Evolutionary conservation across 2,888 invertebrate genomes (phyloP).

Genomic region (Brachycybe producta): DNA sequence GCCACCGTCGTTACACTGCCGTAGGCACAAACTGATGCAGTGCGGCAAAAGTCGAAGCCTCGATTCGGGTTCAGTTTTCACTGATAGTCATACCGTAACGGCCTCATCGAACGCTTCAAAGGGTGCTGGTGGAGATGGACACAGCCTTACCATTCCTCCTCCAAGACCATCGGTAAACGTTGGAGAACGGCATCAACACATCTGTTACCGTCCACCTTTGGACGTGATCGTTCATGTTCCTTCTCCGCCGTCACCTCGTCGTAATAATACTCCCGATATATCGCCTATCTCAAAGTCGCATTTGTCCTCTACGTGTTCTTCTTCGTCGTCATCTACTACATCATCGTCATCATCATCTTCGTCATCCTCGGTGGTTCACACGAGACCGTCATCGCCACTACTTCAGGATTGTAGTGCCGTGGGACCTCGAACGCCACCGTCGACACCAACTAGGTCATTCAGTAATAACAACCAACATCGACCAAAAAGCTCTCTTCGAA

Average conservation of each 20-base stretch:
- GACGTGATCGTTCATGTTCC: conserved; percentile 7
- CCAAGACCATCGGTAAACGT: no score
- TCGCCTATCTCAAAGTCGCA: not conserved
- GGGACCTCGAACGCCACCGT: conserved; percentile 9
- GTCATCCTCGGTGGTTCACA: not conserved
- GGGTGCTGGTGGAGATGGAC: not conserved
- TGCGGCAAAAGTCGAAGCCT: conserved; percentile 71
- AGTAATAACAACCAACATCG: conserved; percentile 1
- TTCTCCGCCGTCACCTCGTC: not conserved
- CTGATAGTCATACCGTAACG: not conserved
- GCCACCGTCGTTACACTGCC: not conserved
- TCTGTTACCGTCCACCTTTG: not conserved
- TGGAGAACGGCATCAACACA: not conserved
- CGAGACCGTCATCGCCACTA: conserved; percentile 22
- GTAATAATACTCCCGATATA: not conserved
- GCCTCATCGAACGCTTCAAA: not conserved
- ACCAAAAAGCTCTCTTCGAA: conserved; percentile 18
- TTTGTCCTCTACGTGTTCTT: not conserved
- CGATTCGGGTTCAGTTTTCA: conserved; percentile 49
- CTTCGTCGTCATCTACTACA: conserved; percentile 18
- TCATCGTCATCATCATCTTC: conserved; percentile 14
- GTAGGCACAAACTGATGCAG: conserved; percentile 28
- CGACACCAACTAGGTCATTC: conserved; percentile 14
- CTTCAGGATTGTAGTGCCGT: no score
- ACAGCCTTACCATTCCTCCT: no score